Percentiles rank a stretch among this genome's conserved stretches.
Evolutionary conservation across 2,888 invertebrate genomes (phyloP).

Genomic region (Drosophila peninsularis): DNA sequence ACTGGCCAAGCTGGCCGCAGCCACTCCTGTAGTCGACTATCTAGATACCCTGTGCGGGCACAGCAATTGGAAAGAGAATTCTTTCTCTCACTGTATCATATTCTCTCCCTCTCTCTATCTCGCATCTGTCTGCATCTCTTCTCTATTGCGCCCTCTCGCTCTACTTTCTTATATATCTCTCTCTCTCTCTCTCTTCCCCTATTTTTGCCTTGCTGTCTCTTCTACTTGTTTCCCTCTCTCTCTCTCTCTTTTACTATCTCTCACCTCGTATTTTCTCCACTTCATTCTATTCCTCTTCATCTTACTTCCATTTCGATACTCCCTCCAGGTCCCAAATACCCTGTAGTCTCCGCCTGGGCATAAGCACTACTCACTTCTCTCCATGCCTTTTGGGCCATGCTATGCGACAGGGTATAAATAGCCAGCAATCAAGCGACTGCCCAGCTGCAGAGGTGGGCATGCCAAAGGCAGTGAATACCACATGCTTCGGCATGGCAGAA

Average conservation of each 20-base stretch:
- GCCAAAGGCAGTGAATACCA: conserved; percentile 10
- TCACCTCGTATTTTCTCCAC: background rate
- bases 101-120: background rate
- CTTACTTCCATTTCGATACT: too few relatives aligned
- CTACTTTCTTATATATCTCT: too few relatives aligned
- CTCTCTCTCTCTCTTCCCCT: background rate
- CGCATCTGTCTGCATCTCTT: too few relatives aligned
- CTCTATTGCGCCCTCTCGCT: background rate
- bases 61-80: background rate
- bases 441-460: conserved; percentile 11
- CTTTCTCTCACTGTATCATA: background rate
- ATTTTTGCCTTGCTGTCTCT: too few relatives aligned
- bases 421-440: background rate
- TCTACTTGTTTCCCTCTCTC: background rate
- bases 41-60: conserved; percentile 12
- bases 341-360: conserved; percentile 1
- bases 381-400: background rate
- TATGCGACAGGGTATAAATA: conserved; percentile 15
- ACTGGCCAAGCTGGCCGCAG: background rate
- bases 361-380: background rate
- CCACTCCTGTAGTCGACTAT: background rate
- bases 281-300: background rate
- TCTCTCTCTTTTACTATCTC: background rate
- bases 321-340: background rate
- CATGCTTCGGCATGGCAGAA: background rate